These are phyloP conservation scores for Parazoanthus swiftii DNA, from an alignment of 92 coral and sea anemone genomes.

Conservation along the genomic window DNA sequence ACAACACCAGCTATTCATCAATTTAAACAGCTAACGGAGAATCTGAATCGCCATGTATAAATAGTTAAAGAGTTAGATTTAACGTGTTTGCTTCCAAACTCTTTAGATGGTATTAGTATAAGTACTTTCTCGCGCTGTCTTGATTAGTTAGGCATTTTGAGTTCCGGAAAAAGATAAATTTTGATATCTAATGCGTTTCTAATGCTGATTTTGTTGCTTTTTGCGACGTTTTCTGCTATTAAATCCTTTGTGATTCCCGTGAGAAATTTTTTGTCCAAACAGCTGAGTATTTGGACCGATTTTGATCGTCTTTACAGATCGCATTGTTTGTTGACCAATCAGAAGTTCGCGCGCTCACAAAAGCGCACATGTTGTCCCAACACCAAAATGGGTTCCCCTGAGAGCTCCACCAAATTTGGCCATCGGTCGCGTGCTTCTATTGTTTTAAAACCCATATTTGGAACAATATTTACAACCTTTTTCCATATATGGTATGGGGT, in stretches of 20 bases:
- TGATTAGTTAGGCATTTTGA: constrained; percentile 25
- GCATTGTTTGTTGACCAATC: constrained; percentile 75
- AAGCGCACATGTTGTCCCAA: constrained; percentile 80
- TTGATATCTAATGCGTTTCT: constrained; percentile 37
- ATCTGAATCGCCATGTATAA: not conserved
- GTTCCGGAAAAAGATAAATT: constrained; percentile 18
- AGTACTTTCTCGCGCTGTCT: constrained; percentile 14
- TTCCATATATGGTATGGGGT: constrained; percentile 92
- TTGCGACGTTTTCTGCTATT: constrained; percentile 38
- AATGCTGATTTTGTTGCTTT: constrained; percentile 46
- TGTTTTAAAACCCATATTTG: constrained; percentile 77
- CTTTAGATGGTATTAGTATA: not conserved
- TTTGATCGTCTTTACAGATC: constrained; percentile 59
- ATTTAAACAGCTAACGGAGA: constrained; percentile 2
- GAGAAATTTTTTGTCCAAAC: constrained; percentile 73
- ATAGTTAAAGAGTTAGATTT: not conserved
- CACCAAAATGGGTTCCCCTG: constrained; percentile 49
- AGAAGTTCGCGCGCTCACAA: constrained; percentile 54
- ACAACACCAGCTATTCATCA: constrained; percentile 3
- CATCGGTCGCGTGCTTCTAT: constrained; percentile 88
- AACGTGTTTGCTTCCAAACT: not conserved
- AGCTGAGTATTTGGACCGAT: constrained; percentile 71
- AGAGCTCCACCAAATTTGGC: constrained; percentile 68
- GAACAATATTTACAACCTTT: constrained; percentile 75
- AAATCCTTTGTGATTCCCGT: constrained; percentile 72